These are phyloP conservation scores for Xiphorhynchus erythropygius DNA, from an alignment of 2,797 vertebrate species.

Conservation along the genomic window DNA sequence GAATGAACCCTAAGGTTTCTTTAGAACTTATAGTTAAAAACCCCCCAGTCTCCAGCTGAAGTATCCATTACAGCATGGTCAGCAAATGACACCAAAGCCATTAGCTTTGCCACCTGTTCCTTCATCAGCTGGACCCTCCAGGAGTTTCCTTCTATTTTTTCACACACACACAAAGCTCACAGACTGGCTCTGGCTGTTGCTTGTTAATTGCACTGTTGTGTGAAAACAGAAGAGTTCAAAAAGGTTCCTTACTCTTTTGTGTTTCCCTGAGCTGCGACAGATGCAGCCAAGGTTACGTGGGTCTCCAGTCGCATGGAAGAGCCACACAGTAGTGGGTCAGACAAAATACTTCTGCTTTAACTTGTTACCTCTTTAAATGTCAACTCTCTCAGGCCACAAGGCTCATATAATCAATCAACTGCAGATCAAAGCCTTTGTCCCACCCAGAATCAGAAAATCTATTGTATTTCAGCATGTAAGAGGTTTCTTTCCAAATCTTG, in stretches of 20 bases:
- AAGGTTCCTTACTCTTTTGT: background rate
- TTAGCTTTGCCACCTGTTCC: background rate
- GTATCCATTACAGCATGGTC: background rate
- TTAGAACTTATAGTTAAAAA: background rate
- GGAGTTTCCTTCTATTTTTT: background rate
- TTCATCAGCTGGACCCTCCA: background rate
- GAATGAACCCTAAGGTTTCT: background rate
- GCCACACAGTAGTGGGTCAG: background rate
- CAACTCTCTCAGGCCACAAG: background rate
- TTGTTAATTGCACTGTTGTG: background rate
- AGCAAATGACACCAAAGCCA: background rate
- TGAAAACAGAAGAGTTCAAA: background rate
- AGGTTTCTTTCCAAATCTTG: background rate
- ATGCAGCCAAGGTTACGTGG: background rate
- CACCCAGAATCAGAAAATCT: background rate
- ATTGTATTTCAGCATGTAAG: background rate
- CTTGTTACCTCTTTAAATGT: background rate
- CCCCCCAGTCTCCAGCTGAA: accelerated
- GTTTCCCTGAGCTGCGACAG: background rate
- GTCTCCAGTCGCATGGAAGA: background rate
- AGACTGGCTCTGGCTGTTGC: background rate
- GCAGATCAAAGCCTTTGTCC: background rate
- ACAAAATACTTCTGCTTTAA: background rate
- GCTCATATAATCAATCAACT: background rate
- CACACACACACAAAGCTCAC: background rate